phyloP scores from a whole-genome alignment of 2,888 invertebrate genomes.

The Iselma pallidipennis region DNA sequence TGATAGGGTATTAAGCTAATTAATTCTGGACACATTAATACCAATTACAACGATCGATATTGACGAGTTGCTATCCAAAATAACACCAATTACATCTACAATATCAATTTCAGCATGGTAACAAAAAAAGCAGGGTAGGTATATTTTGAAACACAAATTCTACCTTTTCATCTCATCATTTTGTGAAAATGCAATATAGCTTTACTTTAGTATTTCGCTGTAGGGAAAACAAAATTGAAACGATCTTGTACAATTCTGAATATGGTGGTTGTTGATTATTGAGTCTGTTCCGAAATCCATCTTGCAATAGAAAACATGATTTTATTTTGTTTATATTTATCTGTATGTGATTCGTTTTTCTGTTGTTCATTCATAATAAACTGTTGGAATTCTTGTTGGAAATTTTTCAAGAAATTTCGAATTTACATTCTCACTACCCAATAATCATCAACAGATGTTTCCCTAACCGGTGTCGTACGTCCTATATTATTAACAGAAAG shows the following conservation, averaged over 20 bases:
- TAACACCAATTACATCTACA: neutral
- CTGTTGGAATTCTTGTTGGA: neutral
- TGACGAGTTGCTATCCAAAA: conserved; percentile 4
- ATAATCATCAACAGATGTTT: neutral
- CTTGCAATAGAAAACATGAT: neutral
- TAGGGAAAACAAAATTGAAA: neutral
- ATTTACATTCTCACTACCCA: too few relatives aligned
- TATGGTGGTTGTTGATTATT: neutral
- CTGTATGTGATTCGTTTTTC: too few relatives aligned
- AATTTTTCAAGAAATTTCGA: neutral
- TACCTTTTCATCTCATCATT: neutral
- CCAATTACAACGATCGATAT: conserved; percentile 11
- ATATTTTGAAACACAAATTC: too few relatives aligned
- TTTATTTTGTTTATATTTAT: neutral
- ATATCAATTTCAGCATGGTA: neutral
- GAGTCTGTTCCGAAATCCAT: too few relatives aligned
- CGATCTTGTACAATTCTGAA: neutral
- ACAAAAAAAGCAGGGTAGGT: neutral
- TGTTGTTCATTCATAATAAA: neutral
- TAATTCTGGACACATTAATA: conserved; percentile 26
- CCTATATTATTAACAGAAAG: conserved; percentile 10
- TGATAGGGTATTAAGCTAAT: conserved; percentile 26
- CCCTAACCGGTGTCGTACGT: conserved; percentile 7
- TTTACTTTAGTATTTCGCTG: neutral
- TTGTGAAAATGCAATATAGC: neutral